Conservation (phyloP, 1,140 invertebrate genomes). For the Physella acuta region DNA sequence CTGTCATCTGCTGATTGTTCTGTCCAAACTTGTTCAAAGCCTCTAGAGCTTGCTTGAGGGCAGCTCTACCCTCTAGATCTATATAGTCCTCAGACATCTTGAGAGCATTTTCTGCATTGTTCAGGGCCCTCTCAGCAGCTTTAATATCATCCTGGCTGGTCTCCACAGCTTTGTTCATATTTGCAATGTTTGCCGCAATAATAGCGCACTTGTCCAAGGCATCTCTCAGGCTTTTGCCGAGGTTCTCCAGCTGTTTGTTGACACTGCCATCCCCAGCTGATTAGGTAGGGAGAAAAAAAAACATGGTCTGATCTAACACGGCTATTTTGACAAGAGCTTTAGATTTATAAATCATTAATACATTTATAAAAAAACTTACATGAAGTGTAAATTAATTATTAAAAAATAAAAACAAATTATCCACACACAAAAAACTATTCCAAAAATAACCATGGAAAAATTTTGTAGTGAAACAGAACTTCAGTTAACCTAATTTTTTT, state of each 20-base stretch:
- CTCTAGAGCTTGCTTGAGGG: conserved; percentile 76
- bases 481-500: no score
- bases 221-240: conserved; percentile 41
- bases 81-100: conserved; percentile 68
- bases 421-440: no score
- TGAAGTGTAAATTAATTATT: no score
- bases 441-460: no score
- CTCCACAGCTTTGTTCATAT: conserved; percentile 31
- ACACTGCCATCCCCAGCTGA: conserved; percentile 49
- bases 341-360: no score
- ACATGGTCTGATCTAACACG: no score
- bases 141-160: conserved; percentile 66
- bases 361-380: no score
- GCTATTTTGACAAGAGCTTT: no score
- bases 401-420: no score
- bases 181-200: conserved; percentile 40
- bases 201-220: conserved; percentile 41
- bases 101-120: conserved; percentile 72
- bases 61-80: conserved; percentile 76
- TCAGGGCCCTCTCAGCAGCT: conserved; percentile 72
- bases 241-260: conserved; percentile 40
- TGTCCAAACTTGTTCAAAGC: conserved; percentile 84
- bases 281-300: no score
- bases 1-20: conserved; percentile 87
- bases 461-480: no score